phyloP scores from a whole-genome alignment of 2,888 invertebrate genomes.

The Andrena bicolor region DNA sequence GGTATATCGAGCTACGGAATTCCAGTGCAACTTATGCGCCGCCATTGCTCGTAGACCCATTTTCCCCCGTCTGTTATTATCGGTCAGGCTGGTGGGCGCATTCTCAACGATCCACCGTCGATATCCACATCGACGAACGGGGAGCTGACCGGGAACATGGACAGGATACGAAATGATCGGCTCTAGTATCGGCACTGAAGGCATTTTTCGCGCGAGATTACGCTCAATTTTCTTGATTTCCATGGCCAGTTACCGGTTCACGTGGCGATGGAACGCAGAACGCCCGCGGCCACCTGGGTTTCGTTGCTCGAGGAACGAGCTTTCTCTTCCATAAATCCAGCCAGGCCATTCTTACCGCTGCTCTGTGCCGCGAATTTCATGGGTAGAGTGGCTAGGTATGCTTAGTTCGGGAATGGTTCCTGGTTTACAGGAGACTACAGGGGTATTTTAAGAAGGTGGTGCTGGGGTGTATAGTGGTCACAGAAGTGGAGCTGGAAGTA shows the following conservation, averaged over 20 bases:
- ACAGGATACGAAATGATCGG: slow-evolving; percentile 2
- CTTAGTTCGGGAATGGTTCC: background rate
- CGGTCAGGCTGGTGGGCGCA: background rate
- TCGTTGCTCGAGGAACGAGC: slow-evolving; percentile 54
- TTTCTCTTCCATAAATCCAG: slow-evolving; percentile 58
- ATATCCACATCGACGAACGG: background rate
- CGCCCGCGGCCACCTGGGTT: slow-evolving; percentile 33
- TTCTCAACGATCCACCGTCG: background rate
- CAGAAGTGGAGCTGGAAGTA: too few species aligned
- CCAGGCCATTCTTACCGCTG: slow-evolving; percentile 38
- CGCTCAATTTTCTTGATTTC: slow-evolving; percentile 27
- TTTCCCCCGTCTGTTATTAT: slow-evolving; percentile 22
- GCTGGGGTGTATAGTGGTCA: background rate
- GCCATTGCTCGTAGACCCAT: background rate
- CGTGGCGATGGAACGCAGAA: slow-evolving; percentile 41
- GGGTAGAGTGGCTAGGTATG: background rate
- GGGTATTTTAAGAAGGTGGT: background rate
- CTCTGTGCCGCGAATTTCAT: slow-evolving; percentile 31
- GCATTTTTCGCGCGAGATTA: slow-evolving; percentile 14
- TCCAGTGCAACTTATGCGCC: slow-evolving; percentile 15
- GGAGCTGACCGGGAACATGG: background rate
- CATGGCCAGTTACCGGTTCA: slow-evolving; percentile 21
- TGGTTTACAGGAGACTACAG: slow-evolving; percentile 15
- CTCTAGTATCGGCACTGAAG: background rate
- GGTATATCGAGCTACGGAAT: slow-evolving; percentile 11